Conservation (phyloP, 2,797 vertebrate genomes). For the Neostethus bicornis region DNA sequence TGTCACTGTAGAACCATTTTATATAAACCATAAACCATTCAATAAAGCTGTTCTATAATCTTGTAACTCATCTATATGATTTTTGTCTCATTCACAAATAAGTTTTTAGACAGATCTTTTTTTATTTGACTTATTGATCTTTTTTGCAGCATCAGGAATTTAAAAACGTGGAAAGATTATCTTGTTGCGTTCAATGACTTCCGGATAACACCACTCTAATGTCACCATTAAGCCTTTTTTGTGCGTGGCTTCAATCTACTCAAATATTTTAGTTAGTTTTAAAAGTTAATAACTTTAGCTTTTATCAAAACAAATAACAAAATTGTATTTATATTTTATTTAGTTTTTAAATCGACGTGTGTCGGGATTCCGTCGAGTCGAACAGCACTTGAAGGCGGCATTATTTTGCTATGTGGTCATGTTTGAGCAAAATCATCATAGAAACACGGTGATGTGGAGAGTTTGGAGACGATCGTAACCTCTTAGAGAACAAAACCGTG, state of each 20-base stretch:
- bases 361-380: background rate
- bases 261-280: background rate
- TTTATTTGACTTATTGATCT: too few species aligned
- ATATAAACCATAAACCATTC: too few species aligned
- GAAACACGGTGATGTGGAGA: slow-evolving; percentile 40
- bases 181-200: slow-evolving; percentile 44
- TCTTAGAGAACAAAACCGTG: background rate
- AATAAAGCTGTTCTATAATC: too few species aligned
- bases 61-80: too few species aligned
- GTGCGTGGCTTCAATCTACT: too few species aligned
- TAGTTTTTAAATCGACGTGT: too few species aligned
- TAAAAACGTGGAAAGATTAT: slow-evolving; percentile 10
- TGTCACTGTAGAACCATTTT: too few species aligned
- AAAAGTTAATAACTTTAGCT: background rate
- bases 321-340: background rate
- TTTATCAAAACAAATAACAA: too few species aligned
- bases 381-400: slow-evolving; percentile 17
- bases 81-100: too few species aligned
- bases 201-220: fast-evolving
- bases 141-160: too few species aligned
- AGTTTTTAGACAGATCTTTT: too few species aligned
- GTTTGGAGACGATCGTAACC: slow-evolving; percentile 31
- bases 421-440: slow-evolving; percentile 1
- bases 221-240: background rate
- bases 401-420: slow-evolving; percentile 36